phyloP scores from a whole-genome alignment of 2,888 invertebrate species.

The Pharmacophagus antenor region DNA sequence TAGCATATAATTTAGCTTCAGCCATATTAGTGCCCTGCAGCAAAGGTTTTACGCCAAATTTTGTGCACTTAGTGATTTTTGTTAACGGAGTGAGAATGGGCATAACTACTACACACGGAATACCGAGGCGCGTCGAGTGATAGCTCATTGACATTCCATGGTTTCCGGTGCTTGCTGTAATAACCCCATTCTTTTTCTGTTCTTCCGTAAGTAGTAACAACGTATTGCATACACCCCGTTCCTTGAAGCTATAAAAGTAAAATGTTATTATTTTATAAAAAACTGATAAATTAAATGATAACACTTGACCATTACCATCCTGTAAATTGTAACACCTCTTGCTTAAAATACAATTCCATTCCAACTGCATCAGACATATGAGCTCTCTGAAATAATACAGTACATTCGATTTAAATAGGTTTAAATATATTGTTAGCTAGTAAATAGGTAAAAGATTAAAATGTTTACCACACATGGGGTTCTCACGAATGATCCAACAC shows the following conservation, averaged over 20 bases:
- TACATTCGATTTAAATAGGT: background rate
- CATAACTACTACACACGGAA: conserved; percentile 87
- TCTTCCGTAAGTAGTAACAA: conserved; percentile 86
- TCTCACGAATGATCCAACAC: conserved; percentile 79
- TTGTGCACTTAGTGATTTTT: conserved; percentile 91
- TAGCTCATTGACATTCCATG: conserved; percentile 90
- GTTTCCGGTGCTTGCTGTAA: conserved; percentile 95
- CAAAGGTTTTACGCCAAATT: conserved; percentile 89
- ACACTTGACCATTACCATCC: conserved; percentile 84
- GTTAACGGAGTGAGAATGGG: conserved; percentile 92
- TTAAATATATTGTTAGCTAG: background rate
- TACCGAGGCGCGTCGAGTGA: conserved; percentile 85
- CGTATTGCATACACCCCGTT: conserved; percentile 93
- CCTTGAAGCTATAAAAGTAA: conserved; percentile 90
- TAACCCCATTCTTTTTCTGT: conserved; percentile 88
- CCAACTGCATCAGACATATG: conserved; percentile 87
- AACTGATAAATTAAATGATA: background rate
- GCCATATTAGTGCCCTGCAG: conserved; percentile 88
- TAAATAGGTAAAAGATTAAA: background rate
- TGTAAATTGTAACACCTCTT: conserved; percentile 94
- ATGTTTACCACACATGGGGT: conserved; percentile 81
- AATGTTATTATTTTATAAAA: no score
- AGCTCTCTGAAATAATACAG: conserved; percentile 82
- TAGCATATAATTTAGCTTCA: conserved; percentile 89
- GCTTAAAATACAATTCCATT: conserved; percentile 94